Evolutionary conservation across 2,888 invertebrate species (phyloP).

Genomic region (Odiellus spinosus): DNA sequence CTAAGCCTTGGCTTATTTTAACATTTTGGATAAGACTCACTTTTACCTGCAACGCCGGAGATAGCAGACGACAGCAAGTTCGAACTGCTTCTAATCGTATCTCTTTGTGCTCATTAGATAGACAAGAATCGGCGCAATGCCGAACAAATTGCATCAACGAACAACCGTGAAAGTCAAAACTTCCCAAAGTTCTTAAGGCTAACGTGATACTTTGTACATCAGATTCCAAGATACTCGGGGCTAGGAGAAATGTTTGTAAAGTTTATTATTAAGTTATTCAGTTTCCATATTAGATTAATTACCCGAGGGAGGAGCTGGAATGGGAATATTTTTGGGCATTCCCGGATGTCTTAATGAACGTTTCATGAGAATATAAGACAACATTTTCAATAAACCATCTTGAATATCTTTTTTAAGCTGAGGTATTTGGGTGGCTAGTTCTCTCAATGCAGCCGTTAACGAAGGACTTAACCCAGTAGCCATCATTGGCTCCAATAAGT

Average conservation of each 20-base stretch:
- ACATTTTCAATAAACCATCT: constrained; percentile 74
- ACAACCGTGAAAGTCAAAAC: constrained; percentile 74
- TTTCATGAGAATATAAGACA: constrained; percentile 78
- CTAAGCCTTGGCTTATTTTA: not conserved
- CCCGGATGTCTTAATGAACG: constrained; percentile 67
- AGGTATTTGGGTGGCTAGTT: constrained; percentile 74
- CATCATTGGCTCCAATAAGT: constrained; percentile 78
- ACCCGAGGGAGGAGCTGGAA: constrained; percentile 4
- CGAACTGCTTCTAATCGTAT: constrained; percentile 84
- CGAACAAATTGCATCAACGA: constrained; percentile 80
- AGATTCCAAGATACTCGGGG: constrained; percentile 36
- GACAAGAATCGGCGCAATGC: constrained; percentile 77
- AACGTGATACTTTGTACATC: constrained; percentile 74
- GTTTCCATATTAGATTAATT: not conserved
- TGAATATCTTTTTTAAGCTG: constrained; percentile 75
- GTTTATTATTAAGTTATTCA: constrained; percentile 3
- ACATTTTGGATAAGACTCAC: not conserved
- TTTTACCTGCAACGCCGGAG: constrained; percentile 50
- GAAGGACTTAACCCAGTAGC: constrained; percentile 82
- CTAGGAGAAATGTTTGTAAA: constrained; percentile 1
- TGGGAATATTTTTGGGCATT: constrained; percentile 26
- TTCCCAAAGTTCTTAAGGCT: constrained; percentile 80
- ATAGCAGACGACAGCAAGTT: constrained; percentile 75
- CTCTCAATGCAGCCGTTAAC: constrained; percentile 74
- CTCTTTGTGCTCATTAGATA: constrained; percentile 78